Conservation (phyloP, 2,113 vertebrate species). For the Ammodramus savannarum region DNA sequence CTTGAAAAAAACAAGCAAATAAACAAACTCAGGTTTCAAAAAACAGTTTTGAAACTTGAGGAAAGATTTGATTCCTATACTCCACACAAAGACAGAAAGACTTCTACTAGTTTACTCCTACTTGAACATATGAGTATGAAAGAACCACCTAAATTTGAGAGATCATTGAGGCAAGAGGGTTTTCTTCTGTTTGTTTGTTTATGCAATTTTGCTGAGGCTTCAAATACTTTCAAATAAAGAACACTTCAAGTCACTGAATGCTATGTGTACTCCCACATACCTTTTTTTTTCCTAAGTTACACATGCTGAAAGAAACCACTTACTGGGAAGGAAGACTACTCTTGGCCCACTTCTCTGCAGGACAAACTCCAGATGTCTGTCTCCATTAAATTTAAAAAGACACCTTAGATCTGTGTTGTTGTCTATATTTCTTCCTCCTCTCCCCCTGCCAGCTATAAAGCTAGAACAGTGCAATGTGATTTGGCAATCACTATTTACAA, state of each 20-base stretch:
- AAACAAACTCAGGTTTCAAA: neutral
- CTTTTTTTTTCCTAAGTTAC: neutral
- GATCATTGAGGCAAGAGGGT: neutral
- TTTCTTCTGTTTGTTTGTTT: neutral
- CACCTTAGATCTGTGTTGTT: neutral
- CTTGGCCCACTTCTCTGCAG: neutral
- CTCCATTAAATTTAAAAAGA: neutral
- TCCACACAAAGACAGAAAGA: neutral
- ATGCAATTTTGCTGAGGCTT: neutral
- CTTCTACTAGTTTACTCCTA: neutral
- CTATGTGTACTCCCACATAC: neutral
- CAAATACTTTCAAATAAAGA: neutral
- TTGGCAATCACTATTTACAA: neutral
- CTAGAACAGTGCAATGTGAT: neutral
- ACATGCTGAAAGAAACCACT: neutral
- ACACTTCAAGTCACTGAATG: neutral
- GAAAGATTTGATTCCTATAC: neutral
- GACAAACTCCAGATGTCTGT: neutral
- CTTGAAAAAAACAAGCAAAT: conserved; percentile 2
- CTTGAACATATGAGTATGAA: neutral
- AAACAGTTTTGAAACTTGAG: neutral
- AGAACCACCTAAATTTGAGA: neutral
- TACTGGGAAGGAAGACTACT: neutral
- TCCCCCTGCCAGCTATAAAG: neutral
- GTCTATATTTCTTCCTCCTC: neutral